Base-by-base conservation (phyloP, 2,888 invertebrate genomes). In the Myopa testacea region DNA sequence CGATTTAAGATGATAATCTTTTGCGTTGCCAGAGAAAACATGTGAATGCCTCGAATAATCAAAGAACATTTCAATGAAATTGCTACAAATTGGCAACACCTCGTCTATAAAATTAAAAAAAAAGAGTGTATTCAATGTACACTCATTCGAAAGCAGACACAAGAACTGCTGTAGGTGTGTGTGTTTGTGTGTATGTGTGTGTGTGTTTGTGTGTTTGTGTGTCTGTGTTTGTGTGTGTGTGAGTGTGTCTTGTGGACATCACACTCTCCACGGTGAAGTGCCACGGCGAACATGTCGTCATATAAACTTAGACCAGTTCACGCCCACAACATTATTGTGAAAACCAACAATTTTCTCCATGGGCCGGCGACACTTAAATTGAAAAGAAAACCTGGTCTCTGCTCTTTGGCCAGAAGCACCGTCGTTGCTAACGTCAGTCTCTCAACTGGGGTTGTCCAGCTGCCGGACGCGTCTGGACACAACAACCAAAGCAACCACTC, bases 301-400 rank as follows among this genome's bases (percentile, higher is more conserved):
- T 82, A 83, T 83, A 83, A 82, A 83, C 82, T 82, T 80, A 80
- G 75, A 68, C 76, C 58, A 34, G 76, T 8, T 34, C 81, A 84
- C 85, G 85, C 85, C 85, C 83, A 58, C 38, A 52, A 60, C 34
- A 52, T 52, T 34, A 67, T 37, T 19, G 67, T 74, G 77, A 80
- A 83, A 86, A 83, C 87, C 86, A 83, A 83, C 85, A 87, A 87
- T 87, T 87, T 87, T 85, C 85, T 82, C 86, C 87, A 87, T 86
- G 87, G 86, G 86, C 84, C 55, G 58, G 55, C 67, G 67, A 65
- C 74, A 74, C 19, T 34, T 38, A 45, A 34, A 26, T 14, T 10
- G 50, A 50, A 50, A 14, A n/a, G 63, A 37, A 45, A 14, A 50
- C 62, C 37, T 52, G 52, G 55, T 52, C 70, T 12, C 8, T 34